Conservation (phyloP, 2,113 vertebrate genomes). For the Mesitornis unicolor region DNA sequence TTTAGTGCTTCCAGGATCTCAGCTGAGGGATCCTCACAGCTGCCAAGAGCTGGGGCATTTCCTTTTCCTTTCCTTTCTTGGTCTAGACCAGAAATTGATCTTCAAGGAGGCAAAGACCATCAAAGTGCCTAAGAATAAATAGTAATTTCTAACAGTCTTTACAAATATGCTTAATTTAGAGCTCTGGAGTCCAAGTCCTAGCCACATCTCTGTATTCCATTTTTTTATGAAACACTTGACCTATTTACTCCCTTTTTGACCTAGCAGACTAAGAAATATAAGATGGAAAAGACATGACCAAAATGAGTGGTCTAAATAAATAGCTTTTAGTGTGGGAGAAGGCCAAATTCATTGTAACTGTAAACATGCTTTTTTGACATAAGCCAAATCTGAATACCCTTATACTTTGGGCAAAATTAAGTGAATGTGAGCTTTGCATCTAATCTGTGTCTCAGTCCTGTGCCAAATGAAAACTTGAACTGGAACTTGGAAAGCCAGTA, state of each 20-base stretch:
- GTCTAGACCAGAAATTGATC: constrained; percentile 17
- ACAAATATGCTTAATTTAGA: constrained; percentile 41
- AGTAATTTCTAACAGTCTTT: constrained; percentile 19
- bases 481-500: neutral
- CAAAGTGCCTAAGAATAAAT: constrained; percentile 23
- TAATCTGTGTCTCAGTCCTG: neutral
- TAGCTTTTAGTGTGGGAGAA: constrained; percentile 26
- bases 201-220: neutral
- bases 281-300: constrained; percentile 45
- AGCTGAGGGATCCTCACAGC: neutral
- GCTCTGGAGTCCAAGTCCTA: neutral
- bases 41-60: constrained; percentile 9
- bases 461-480: neutral
- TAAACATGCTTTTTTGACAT: constrained; percentile 8
- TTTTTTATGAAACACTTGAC: constrained; percentile 24
- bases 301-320: constrained; percentile 55
- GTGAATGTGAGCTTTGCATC: neutral
- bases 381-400: neutral
- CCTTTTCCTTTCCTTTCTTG: constrained; percentile 20
- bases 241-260: constrained; percentile 54
- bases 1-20: constrained; percentile 30
- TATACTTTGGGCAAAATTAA: neutral
- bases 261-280: constrained; percentile 19
- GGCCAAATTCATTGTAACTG: neutral
- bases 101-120: constrained; percentile 35